These are phyloP conservation scores for Turnix velox DNA, from an alignment of 2,113 vertebrate species.

Conservation along the genomic window DNA sequence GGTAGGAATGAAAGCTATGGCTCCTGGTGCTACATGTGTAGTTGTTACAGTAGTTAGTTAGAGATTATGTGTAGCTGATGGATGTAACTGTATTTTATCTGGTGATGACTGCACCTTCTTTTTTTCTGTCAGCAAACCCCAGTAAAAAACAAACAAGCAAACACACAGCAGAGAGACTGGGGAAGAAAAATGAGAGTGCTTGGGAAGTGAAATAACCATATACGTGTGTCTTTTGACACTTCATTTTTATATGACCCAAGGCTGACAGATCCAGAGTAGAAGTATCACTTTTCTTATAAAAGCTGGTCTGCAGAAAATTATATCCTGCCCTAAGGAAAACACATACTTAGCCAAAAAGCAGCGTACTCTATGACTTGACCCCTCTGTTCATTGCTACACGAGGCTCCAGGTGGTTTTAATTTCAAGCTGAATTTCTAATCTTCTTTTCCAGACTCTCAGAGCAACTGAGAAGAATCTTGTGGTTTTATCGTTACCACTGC, in stretches of 20 bases:
- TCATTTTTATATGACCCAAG: slow-evolving; percentile 50
- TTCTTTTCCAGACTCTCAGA: slow-evolving; percentile 76
- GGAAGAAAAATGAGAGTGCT: background rate
- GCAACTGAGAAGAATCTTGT: slow-evolving; percentile 81
- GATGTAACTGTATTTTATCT: background rate
- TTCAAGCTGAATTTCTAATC: slow-evolving; percentile 53
- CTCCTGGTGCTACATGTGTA: background rate
- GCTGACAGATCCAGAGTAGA: slow-evolving; percentile 38
- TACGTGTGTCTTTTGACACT: slow-evolving; percentile 23
- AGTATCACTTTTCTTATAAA: slow-evolving; percentile 46
- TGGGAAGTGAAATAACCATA: slow-evolving; percentile 16
- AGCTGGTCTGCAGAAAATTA: slow-evolving; percentile 10
- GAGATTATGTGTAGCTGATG: background rate
- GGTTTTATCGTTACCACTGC: slow-evolving; percentile 77
- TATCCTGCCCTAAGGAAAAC: slow-evolving; percentile 35
- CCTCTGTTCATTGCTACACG: slow-evolving; percentile 6
- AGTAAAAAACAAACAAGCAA: background rate
- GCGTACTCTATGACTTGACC: background rate
- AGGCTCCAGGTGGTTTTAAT: slow-evolving; percentile 58
- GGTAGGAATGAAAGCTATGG: background rate
- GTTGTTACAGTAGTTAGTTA: background rate
- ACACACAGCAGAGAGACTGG: background rate
- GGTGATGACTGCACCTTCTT: background rate
- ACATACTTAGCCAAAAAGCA: background rate
- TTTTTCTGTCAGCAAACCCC: background rate